Conservation (phyloP, 2,113 vertebrate species). For the Chloropsis cyanopogon region DNA sequence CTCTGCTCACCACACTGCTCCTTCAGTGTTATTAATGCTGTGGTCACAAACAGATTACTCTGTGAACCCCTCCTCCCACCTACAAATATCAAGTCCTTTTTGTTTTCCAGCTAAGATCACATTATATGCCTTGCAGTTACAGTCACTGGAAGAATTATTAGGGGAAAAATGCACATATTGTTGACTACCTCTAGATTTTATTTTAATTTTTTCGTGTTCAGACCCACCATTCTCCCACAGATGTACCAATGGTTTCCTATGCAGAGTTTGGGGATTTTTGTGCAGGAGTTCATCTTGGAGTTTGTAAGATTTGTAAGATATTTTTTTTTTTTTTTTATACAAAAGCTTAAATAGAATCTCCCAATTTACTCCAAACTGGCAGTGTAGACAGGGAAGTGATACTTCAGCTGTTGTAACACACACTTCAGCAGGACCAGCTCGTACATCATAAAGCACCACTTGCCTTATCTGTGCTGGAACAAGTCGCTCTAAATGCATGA, state of each 20-base stretch:
- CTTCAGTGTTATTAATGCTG: background rate
- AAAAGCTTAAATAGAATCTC: background rate
- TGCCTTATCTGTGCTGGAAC: constrained; percentile 44
- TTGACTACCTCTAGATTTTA: background rate
- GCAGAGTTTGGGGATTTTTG: background rate
- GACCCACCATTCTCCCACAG: background rate
- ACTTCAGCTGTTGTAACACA: constrained; percentile 1
- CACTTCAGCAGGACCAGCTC: constrained; percentile 26
- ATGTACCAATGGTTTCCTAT: background rate
- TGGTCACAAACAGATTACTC: background rate
- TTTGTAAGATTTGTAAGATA: background rate
- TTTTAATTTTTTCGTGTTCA: background rate
- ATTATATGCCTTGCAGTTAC: background rate
- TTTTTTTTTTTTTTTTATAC: background rate
- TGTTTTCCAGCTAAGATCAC: background rate
- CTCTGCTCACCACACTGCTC: background rate
- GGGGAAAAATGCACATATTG: background rate
- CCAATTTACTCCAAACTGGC: background rate
- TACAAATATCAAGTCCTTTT: background rate
- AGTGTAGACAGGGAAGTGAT: background rate
- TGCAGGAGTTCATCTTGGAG: background rate
- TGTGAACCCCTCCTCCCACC: background rate
- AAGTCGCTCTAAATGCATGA: constrained; percentile 31
- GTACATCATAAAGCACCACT: constrained; percentile 34
- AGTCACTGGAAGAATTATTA: background rate